Conservation (phyloP, 2,113 vertebrate genomes). For the Chauna torquata region DNA sequence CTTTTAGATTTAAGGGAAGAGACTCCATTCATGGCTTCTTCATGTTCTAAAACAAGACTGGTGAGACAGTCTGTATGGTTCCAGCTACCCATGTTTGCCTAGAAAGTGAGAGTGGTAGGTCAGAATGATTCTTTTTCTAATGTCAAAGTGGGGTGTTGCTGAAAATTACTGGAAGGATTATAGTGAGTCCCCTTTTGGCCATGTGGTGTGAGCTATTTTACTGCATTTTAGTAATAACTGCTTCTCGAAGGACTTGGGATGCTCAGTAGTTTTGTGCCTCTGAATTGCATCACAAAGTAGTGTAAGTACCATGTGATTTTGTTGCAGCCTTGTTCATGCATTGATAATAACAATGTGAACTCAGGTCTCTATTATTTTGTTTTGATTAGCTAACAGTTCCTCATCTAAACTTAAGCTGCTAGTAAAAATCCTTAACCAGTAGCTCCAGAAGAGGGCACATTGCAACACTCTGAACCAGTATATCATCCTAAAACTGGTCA, state of each 20-base stretch:
- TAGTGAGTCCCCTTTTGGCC: neutral
- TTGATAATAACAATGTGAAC: neutral
- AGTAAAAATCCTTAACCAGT: neutral
- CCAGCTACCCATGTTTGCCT: neutral
- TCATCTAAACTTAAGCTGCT: neutral
- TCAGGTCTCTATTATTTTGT: neutral
- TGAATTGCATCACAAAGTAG: neutral
- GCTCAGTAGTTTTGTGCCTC: neutral
- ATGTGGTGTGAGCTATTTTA: neutral
- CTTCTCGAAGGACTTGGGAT: neutral
- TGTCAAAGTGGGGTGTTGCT: neutral
- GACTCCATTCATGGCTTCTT: neutral
- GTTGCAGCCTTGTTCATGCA: neutral
- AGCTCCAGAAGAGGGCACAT: neutral
- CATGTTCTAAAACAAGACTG: neutral
- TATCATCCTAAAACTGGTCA: neutral
- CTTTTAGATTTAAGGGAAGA: neutral
- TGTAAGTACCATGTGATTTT: neutral
- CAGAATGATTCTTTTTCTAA: neutral
- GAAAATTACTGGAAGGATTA: neutral
- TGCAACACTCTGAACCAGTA: neutral
- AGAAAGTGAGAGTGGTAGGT: neutral
- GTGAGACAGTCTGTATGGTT: neutral
- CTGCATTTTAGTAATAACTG: neutral
- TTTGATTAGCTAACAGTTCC: neutral